Evolutionary conservation across 2,797 vertebrate genomes (phyloP), one percentile per base, ranked within the genome.

Genomic region (Anguilla obscura): DNA sequence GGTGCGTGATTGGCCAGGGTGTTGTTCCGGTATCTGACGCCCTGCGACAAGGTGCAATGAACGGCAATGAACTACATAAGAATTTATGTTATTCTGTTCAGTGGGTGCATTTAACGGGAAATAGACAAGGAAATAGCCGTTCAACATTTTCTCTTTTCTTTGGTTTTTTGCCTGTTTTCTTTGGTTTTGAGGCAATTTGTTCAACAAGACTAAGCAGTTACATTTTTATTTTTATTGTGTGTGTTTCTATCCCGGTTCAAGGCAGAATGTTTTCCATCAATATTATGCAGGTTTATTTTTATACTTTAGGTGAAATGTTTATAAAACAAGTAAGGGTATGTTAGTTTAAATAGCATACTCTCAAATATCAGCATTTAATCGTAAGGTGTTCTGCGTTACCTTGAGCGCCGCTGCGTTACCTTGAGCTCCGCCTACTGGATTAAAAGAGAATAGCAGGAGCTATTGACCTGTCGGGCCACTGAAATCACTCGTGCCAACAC

Each of bases 341-440:
- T 50, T 82, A 2, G 27, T 36, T 82, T 48, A 5, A 21, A 48
- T 50, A 1, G 21, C 8, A 40, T 18, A 4, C 33, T 63, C 24
- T 36, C 30, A 79, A 79, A 52, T 33, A 40, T 30, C 48, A 82
- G n/a, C 36, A 88, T 48, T 24, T 16, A 7, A 3, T 60, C 14
- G 3, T 54, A 40, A 40, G 36, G 36, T 40, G 36, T 74, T 74
- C 66, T 14, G 21, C 33, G 45, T 88, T 27, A 56, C 69, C 58
- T 60, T 54, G 58, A 60, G 58, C 16, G 14, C n/a, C 54, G 50
- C 69, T 10, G 24, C 36, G 52, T 88, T 48, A 85, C 54, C 60
- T 83, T 84, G 85, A 83, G 85, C 88, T 82, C 88, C 88, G 76
- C 85, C 88, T 88, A 86, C 85, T 86, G 88, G 88, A 69, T n/a